Evolutionary conservation across 2,797 vertebrate species (phyloP).

Genomic region (Tenualosa ilisha): DNA sequence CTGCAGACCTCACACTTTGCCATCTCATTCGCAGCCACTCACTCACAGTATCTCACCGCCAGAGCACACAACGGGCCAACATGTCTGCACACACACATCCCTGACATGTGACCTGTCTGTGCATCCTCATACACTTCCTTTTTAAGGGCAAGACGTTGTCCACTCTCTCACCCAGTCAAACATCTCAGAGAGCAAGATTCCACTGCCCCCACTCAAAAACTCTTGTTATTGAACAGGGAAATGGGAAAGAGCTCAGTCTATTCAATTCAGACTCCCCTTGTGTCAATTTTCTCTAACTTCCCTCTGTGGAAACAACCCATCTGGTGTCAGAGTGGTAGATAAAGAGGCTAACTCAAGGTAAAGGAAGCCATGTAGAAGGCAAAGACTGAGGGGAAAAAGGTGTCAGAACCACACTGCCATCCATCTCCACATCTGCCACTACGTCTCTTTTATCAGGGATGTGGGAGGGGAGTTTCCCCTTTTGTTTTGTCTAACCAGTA

Average conservation of each 20-base stretch:
- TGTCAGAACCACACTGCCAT: constrained; percentile 2
- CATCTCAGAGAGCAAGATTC: neutral
- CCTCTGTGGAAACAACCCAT: neutral
- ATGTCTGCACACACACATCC: constrained; percentile 8
- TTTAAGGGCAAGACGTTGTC: constrained; percentile 25
- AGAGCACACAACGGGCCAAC: constrained; percentile 55
- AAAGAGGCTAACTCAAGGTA: neutral
- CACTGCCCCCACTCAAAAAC: neutral
- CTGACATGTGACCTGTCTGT: constrained; percentile 56
- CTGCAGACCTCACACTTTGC: neutral
- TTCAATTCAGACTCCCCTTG: neutral
- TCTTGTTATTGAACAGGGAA: neutral
- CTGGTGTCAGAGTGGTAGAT: constrained; percentile 26
- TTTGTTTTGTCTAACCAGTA: constrained; percentile 19
- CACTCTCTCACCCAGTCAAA: neutral
- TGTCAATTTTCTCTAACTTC: neutral
- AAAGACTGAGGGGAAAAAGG: neutral
- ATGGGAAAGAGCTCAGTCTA: neutral
- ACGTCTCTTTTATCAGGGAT: neutral
- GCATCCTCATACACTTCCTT: constrained; percentile 72
- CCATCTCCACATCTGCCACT: constrained; percentile 19
- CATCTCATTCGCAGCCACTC: neutral
- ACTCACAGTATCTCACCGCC: neutral
- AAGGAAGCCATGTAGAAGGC: neutral
- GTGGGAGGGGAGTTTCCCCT: constrained; percentile 23